Conservation (phyloP, 2,888 invertebrate genomes). For the Elmis aenea region DNA sequence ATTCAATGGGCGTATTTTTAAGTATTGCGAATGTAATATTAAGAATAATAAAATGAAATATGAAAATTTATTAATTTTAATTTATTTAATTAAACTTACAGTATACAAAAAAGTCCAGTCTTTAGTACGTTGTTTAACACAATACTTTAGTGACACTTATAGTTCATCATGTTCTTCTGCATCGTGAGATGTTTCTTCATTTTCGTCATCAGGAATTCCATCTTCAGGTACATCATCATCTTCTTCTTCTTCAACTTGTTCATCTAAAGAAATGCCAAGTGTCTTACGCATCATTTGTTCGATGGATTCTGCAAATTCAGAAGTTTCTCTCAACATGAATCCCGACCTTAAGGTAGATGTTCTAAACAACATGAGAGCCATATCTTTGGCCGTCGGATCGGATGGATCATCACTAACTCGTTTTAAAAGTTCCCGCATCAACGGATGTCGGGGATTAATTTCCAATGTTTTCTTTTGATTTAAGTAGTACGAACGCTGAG, state of each 20-base stretch:
- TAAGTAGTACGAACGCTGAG: conserved; percentile 82
- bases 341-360: conserved; percentile 92
- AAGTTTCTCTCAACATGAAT: conserved; percentile 82
- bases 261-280: conserved; percentile 73
- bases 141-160: conserved; percentile 29
- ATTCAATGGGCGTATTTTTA: too few species aligned
- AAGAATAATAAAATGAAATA: background rate
- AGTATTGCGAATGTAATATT: too few species aligned
- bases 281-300: conserved; percentile 83
- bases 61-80: background rate
- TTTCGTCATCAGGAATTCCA: conserved; percentile 45
- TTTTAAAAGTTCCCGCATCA: conserved; percentile 84
- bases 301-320: conserved; percentile 84
- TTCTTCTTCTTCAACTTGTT: conserved; percentile 51
- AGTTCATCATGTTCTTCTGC: conserved; percentile 57
- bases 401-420: conserved; percentile 73
- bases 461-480: conserved; percentile 96
- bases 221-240: conserved; percentile 46
- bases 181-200: conserved; percentile 35
- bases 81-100: conserved; percentile 4
- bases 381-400: conserved; percentile 73
- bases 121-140: conserved; percentile 5
- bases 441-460: conserved; percentile 95
- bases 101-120: conserved; percentile 17
- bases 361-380: conserved; percentile 85